Evolutionary conservation across 1,140 invertebrate species (phyloP).

Genomic region (Zaprionus gabonicus): DNA sequence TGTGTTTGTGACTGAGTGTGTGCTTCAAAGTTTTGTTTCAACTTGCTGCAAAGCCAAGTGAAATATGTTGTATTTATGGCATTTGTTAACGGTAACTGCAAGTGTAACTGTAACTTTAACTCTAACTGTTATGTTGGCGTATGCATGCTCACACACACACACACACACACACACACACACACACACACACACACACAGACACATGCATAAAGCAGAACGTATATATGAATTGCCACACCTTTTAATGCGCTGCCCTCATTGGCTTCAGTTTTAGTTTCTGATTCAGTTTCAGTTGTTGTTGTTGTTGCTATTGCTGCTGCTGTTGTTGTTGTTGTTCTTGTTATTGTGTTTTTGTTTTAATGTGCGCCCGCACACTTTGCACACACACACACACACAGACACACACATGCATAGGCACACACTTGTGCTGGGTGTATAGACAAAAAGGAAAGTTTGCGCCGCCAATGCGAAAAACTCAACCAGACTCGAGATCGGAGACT

Average conservation of each 20-base stretch:
- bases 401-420: conserved; percentile 12
- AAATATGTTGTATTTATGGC: conserved; percentile 53
- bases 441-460: conserved; percentile 54
- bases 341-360: conserved; percentile 59
- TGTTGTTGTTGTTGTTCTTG: conserved; percentile 26
- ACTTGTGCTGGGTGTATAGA: conserved; percentile 9
- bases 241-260: conserved; percentile 54
- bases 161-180: neutral
- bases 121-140: conserved; percentile 44
- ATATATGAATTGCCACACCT: conserved; percentile 60
- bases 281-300: conserved; percentile 15
- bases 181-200: conserved; percentile 9
- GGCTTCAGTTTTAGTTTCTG: conserved; percentile 34
- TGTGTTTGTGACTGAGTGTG: conserved; percentile 17
- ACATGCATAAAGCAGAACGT: conserved; percentile 30
- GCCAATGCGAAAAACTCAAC: conserved; percentile 61
- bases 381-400: conserved; percentile 32
- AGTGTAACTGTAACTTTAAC: neutral
- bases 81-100: conserved; percentile 22
- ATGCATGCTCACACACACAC: conserved; percentile 21
- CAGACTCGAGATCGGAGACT: conserved; percentile 17
- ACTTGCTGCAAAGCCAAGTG: conserved; percentile 54
- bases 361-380: conserved; percentile 68
- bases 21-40: neutral
- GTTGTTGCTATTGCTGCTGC: conserved; percentile 20